Evolutionary conservation across 2,797 vertebrate species (phyloP), one percentile per base, ranked within the genome.

Genomic region (Ctenosaura bakeri): DNA sequence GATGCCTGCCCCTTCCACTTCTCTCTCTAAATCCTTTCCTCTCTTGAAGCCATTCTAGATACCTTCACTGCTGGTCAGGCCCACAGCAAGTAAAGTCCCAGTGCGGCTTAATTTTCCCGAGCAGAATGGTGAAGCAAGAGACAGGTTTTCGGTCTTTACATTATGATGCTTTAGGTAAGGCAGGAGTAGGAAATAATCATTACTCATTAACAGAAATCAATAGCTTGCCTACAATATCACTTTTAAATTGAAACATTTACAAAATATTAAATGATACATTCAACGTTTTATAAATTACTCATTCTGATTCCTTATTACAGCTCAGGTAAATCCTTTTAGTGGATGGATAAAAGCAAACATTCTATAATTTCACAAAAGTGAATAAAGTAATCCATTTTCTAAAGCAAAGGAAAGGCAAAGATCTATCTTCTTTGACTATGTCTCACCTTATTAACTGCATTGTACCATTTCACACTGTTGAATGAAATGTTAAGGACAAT

Each of bases 241-340:
- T 94, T 42, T 93, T 91, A 89, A 95, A 85, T 52, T 92, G 92
- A 94, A 91, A 92, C 52, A 83, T 86, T 90, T 91, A 92, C 93
- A 90, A 90, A 95, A 93, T 62, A 87, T 74, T 87, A 91, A 59
- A 89, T 91, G 94, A 91, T 88, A 29, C 59, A 92, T 93, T 93
- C 42, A 92, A 86, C 85, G 92, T 93, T 94, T 71, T 95, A 89
- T 79, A 92, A 96, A 94, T 89, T 76, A 86, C 29, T 62, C 85
- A 38, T 89, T 90, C 77, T 54, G 71, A 85, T 84, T 86, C 16
- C 85, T 91, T 94, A 89, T 85, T 62, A 62, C 84, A 90, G 91
- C 88, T 94, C 89, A 52, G 26, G 29, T 81, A 95, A 95, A 95
- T 89, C 89, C 73, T 62, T 92, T 92, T 91, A 91, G 74, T 86